Conservation (phyloP, 2,797 vertebrate species). For the Hyperoplus lanceolatus region DNA sequence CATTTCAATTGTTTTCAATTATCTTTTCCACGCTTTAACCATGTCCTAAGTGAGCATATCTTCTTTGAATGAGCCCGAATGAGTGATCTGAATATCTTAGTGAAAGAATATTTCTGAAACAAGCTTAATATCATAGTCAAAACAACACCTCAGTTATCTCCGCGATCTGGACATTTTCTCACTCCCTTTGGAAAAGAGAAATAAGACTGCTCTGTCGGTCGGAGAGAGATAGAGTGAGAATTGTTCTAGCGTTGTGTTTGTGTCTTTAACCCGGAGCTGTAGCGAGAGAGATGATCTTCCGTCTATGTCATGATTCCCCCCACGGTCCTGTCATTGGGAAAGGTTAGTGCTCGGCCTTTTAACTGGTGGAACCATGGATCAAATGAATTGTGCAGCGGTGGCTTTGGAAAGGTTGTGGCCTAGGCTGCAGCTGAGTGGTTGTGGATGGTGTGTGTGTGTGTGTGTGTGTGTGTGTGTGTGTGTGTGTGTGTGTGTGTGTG, state of each 20-base stretch:
- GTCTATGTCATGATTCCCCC: conserved; percentile 58
- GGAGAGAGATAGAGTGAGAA: conserved; percentile 3
- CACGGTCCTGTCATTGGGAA: conserved; percentile 57
- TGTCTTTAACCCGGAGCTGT: conserved; percentile 59
- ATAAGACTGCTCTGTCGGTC: not conserved
- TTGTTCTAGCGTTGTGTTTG: conserved; percentile 17
- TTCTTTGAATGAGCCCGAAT: not conserved
- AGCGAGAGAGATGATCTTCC: conserved; percentile 49
- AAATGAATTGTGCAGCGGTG: conserved; percentile 59
- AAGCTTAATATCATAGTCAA: not conserved
- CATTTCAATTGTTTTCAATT: conserved; percentile 23
- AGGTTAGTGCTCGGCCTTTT: conserved; percentile 67
- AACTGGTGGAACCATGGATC: conserved; percentile 70
- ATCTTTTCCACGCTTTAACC: conserved; percentile 7
- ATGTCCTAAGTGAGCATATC: not conserved
- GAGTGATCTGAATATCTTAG: not conserved
- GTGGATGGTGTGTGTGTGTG: not conserved
- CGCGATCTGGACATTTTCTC: conserved; percentile 5
- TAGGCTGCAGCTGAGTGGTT: conserved; percentile 29
- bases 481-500: not conserved
- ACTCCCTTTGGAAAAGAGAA: not conserved
- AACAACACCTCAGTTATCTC: conserved; percentile 1
- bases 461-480: not conserved
- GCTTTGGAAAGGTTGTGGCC: conserved; percentile 68
- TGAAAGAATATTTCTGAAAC: not conserved